Evolutionary conservation across 92 coral and sea anemone genomes (phyloP), one percentile per base, ranked within the genome.

Genomic region (Epizoanthus fatuus): DNA sequence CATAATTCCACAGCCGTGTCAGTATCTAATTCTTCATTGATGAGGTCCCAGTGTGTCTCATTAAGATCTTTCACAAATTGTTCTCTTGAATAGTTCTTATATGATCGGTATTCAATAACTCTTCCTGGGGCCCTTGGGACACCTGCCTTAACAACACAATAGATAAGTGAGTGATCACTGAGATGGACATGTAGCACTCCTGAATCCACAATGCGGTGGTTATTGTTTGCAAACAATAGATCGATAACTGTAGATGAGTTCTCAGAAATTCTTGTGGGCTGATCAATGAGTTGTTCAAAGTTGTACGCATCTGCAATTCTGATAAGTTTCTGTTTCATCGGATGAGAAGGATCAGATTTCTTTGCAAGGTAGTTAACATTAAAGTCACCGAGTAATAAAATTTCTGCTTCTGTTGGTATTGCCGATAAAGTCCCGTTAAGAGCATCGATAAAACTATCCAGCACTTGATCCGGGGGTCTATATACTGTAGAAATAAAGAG

Each of bases 401-500:
- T 60, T 60, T 60, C 66, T 60, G 66, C 66, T 2, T 60, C 66
- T 60, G 66, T 14, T 63, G 69, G 42, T 29, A 25, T 63, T 11
- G 69, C 69, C 40, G 69, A 63, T 63, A 63, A 63, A 4, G 69
- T 19, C 25, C 11, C 16, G 69, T 63, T 63, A 20, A 63, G 42
- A n/a, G 3, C 42, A n/a, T 1, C 38, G 0, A 63, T 5, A 20
- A 63, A 63, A 25, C 42, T 63, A 63, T 63, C 69, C 69, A 63
- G 69, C 37, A 63, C 69, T 63, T 63, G 32, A 11, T 63, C 84
- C 29, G 70, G 84, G 49, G 84, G 69, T 60, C 84, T 57, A 59
- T 58, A 79, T 15, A 68, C 83, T 60, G 88, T 72, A 11, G 74
- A 81, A 51, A 82, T 63, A 35, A 81, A 65, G 17, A 60, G 57